Evolutionary conservation across 2,888 invertebrate genomes (phyloP), one percentile per base, ranked within the genome.

Genomic region (Omphaloscelis lunosa): DNA sequence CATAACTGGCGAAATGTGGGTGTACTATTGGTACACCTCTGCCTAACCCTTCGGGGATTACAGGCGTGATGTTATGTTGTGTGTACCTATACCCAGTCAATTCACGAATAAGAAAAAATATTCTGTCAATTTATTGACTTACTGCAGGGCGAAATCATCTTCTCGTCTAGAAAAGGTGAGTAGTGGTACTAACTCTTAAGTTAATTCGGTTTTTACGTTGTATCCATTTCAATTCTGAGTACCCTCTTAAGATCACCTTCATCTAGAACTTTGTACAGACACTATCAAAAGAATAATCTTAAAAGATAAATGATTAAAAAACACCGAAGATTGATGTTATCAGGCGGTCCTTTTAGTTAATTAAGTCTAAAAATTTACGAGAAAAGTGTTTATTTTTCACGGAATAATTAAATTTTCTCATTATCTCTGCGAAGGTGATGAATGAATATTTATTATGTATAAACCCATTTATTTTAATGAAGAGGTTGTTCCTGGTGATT

Each of bases 381-480:
- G 65, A 75, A 59, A 79, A 77, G 72, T 82, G 86, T 83, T 84
- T 82, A 77, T 81, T 80, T 85, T 84, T 83, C 70, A 67, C 9
- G 39, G 72, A 70, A 81, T 86, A 82, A 83, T 85, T 79, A 81
- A 80, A 84, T 86, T 87, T 83, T 85, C 83, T 88, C 74, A 79
- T 87, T 86, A 82, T 79, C 70, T 69, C 61, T 17, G 51, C 48
- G 62, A 77, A 81, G 77, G 67, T 79, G 74, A 86, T 80, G 75
- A 84, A 82, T 82, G 45, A 82, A 84, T 86, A 80, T 87, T 77
- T 77, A 79, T 78, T 70, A 68, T 62, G 71, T 71, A 72, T 71
- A 72, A 80, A 74, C 48, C 45, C 62, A 66, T 82, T 82, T 72
- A 41, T 85, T 71, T 84, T 72, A 82, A 78, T 74, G 68, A 82